Evolutionary conservation across 2,113 vertebrate genomes (phyloP).

Genomic region (Antigone vipio): DNA sequence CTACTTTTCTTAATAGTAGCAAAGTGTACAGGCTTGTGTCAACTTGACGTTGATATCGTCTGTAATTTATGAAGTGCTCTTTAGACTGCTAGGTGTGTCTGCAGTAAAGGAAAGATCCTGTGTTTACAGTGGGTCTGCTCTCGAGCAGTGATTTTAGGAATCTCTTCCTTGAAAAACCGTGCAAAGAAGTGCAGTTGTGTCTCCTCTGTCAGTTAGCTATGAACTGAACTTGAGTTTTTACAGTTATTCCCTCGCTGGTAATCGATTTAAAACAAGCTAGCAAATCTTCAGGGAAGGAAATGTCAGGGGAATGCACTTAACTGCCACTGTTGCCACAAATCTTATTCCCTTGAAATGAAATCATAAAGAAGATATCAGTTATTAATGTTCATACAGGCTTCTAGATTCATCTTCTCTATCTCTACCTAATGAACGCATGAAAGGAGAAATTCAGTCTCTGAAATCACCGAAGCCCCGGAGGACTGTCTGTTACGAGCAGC

Average conservation of each 20-base stretch:
- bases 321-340: background rate
- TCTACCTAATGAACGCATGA: background rate
- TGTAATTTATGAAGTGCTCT: background rate
- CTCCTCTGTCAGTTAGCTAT: background rate
- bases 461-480: background rate
- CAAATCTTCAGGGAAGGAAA: background rate
- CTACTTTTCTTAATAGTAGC: background rate
- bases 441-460: background rate
- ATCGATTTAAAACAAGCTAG: background rate
- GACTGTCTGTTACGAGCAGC: fast-evolving
- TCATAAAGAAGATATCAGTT: background rate
- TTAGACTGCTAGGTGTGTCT: background rate
- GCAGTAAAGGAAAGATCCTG: background rate
- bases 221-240: background rate
- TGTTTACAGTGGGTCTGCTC: background rate
- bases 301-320: background rate
- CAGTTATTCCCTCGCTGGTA: background rate
- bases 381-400: background rate
- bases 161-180: background rate
- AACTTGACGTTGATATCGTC: background rate
- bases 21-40: background rate
- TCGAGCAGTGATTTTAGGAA: background rate
- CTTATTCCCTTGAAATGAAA: background rate
- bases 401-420: background rate
- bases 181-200: background rate